Percentiles rank a stretch among this genome's conserved stretches.
These are phyloP conservation scores for Nestor notabilis DNA, from an alignment of 2,113 vertebrate species.

Conservation along the genomic window DNA sequence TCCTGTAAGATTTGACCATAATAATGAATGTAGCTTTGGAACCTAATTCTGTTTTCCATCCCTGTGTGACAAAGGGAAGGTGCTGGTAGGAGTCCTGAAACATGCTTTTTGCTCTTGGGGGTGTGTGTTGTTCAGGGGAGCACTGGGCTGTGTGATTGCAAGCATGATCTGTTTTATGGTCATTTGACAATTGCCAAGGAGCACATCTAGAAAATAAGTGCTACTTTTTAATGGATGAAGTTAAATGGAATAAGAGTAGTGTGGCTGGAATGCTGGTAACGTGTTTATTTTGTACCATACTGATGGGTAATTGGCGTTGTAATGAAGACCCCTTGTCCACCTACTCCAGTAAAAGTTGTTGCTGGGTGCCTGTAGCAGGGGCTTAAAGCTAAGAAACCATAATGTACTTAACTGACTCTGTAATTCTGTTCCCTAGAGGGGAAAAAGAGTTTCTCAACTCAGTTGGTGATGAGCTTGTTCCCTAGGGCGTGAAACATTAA, in stretches of 20 bases:
- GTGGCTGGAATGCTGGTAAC: background rate
- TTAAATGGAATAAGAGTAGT: background rate
- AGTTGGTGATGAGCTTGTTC: conserved; percentile 55
- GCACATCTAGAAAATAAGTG: background rate
- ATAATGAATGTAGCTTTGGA: conserved; percentile 17
- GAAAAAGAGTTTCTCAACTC: background rate
- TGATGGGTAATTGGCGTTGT: background rate
- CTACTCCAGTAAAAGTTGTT: background rate
- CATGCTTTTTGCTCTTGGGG: background rate
- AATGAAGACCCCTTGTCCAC: background rate
- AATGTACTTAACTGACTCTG: conserved; percentile 20
- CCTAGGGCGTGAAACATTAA: conserved; percentile 62
- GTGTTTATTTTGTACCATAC: background rate
- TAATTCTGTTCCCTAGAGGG: background rate
- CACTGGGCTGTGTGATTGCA: conserved; percentile 20
- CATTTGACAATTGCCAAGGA: background rate
- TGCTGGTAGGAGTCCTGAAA: background rate
- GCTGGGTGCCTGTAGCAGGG: background rate
- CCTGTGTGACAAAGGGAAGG: background rate
- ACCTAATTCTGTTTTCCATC: background rate
- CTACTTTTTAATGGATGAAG: background rate
- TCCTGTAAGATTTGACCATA: background rate
- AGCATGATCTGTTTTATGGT: background rate
- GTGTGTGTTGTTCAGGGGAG: background rate
- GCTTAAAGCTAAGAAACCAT: background rate